Evolutionary conservation across 2,113 vertebrate genomes (phyloP), one percentile per base, ranked within the genome.

Genomic region (Chlamydotis undulata): DNA sequence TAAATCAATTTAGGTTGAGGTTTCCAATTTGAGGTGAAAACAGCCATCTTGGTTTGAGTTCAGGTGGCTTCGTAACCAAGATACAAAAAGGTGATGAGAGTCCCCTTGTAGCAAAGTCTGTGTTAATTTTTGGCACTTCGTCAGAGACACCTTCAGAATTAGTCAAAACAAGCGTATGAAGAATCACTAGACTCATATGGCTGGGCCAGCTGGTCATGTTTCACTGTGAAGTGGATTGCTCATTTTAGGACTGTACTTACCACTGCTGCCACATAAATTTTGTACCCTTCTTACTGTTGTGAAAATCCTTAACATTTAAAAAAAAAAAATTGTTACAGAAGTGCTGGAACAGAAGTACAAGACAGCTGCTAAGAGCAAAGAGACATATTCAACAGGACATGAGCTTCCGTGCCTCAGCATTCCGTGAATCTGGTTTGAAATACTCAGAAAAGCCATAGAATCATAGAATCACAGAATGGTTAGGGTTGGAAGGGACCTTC

Each of bases 141-240:
- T 81, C 39, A 76, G 69, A 81, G 88, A 64, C 56, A 75, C 37
- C 70, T 79, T 95, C 49, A 85, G 82, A 97, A 89, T 68, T 26
- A 94, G 47, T 43, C 73, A 89, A 68, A 76, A 70, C 50, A 80
- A 35, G 55, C 23, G 50, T 35, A 31, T 29, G n/a, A n/a, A 49
- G 69, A 63, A 71, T 24, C n/a, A 3, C 47, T 39, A 81, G 41
- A 39, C 73, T 88, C 70, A 63, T 60, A 81, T 63, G 79, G 55
- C 63, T 80, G 73, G 79, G 63, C 79, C 94, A 92, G 84, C 87
- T 91, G 87, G 87, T 70, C 82, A 43, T 43, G 59, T 79, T 78
- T 88, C 92, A 53, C 56, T 63, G 5, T 17, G 22, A 90, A 89
- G 83, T 37, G 19, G 43, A 65, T 63, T 90, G 88, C 79, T 90